Percentiles rank a stretch among this genome's conserved stretches.
These are phyloP conservation scores for Lymantria monacha DNA, from an alignment of 2,888 invertebrate species.

Conservation along the genomic window DNA sequence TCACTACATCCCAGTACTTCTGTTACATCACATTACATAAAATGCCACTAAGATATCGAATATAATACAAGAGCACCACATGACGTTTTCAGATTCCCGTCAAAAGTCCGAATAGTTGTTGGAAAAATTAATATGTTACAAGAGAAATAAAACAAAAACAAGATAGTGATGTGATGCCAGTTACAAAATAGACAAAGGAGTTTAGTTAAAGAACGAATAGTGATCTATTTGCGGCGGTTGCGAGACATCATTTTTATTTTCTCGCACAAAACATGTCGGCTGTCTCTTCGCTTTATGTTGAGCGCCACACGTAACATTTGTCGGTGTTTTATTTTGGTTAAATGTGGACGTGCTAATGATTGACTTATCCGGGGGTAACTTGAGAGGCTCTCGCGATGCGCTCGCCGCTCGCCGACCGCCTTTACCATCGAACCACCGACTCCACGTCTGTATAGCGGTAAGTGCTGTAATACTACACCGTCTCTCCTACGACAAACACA, in stretches of 20 bases:
- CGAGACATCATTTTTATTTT: constrained; percentile 81
- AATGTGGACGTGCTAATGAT: constrained; percentile 79
- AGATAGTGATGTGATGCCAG: constrained; percentile 60
- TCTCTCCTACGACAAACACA: constrained; percentile 50
- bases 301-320: constrained; percentile 77
- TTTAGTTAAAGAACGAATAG: constrained; percentile 73
- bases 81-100: too few species aligned
- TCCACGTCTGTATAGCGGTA: constrained; percentile 11
- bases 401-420: constrained; percentile 36
- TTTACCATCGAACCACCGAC: constrained; percentile 20
- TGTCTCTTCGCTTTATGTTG: constrained; percentile 78
- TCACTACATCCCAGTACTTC: too few species aligned
- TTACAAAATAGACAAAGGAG: constrained; percentile 79
- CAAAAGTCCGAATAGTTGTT: constrained; percentile 58
- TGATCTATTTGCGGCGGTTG: constrained; percentile 74
- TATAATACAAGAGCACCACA: too few species aligned
- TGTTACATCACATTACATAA: too few species aligned
- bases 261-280: constrained; percentile 81
- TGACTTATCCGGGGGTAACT: constrained; percentile 82
- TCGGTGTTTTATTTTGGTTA: constrained; percentile 76
- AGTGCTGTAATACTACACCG: constrained; percentile 58
- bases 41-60: too few species aligned
- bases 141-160: constrained; percentile 60
- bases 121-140: constrained; percentile 72
- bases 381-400: constrained; percentile 70